Evolutionary conservation across 1,140 invertebrate species (phyloP).

Genomic region (Aporrectodea caliginosa): DNA sequence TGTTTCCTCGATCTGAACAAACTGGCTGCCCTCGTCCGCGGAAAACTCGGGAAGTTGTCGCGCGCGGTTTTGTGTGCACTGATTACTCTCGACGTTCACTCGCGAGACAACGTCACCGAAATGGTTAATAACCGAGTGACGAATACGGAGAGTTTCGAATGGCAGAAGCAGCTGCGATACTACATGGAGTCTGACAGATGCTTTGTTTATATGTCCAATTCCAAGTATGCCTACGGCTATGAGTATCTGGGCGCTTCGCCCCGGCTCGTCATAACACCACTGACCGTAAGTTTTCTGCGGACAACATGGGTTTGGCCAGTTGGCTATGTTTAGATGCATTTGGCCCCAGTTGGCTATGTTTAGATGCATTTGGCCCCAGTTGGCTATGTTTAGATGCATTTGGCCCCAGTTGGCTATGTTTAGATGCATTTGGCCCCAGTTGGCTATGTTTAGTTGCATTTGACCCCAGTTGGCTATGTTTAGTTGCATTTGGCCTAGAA

Average conservation of each 20-base stretch:
- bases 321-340: too few relatives aligned
- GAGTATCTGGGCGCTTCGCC: constrained; percentile 56
- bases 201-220: constrained; percentile 53
- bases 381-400: too few relatives aligned
- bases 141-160: constrained; percentile 54
- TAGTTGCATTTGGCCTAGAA: too few relatives aligned
- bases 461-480: too few relatives aligned
- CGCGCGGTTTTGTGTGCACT: constrained; percentile 73
- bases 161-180: constrained; percentile 54
- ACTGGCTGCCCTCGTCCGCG: constrained; percentile 71
- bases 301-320: too few relatives aligned
- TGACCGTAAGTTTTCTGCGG: constrained; percentile 56
- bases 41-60: constrained; percentile 66
- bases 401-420: too few relatives aligned
- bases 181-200: constrained; percentile 44
- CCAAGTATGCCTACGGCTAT: constrained; percentile 53
- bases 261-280: constrained; percentile 56
- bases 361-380: too few relatives aligned
- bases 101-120: constrained; percentile 72
- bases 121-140: constrained; percentile 60
- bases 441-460: too few relatives aligned
- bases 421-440: too few relatives aligned
- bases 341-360: too few relatives aligned
- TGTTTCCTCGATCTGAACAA: constrained; percentile 67
- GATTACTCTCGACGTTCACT: constrained; percentile 82